Evolutionary conservation across 1,140 invertebrate genomes (phyloP), one percentile per base, ranked within the genome.

Genomic region (Zelostemma sp.): DNA sequence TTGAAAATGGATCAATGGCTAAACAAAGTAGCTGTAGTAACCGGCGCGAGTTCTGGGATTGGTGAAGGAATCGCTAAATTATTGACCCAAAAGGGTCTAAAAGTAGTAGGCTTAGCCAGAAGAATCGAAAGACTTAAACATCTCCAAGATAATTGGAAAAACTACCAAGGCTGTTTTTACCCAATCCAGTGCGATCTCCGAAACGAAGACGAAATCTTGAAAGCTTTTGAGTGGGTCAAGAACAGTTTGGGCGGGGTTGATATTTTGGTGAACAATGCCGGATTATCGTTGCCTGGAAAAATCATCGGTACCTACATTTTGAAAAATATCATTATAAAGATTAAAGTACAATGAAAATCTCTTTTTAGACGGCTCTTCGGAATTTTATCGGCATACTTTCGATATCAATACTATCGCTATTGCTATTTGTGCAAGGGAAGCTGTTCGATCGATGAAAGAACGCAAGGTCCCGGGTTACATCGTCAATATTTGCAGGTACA

Each of bases 251-350:
- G 90, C 2, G 88, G 89, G 11, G 83, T 93, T 1, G 89, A 93
- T 73, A 82, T 94, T 1, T 83, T 93, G 41, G 83, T 95, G 18
- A 95, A 94, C 74, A 93, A 92, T 76, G 93, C 93, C 1, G 93
- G 91, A 1, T 73, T 89, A 0, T 68, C 85, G 4, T 59, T 75
- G 6, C 16, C 25, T 1, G 82, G 74, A 0, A 62, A 66, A 61
- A 87, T 74, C 46, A 74, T 55, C n/a, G 85, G 79, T 64, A 80
- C 21, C 8, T 25, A 3, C 21, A 25, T n/a, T n/a, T n/a, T n/a
- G n/a, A n/a, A n/a, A n/a, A n/a, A n/a, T n/a, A n/a, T n/a, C n/a
- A n/a, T n/a, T n/a, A n/a, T n/a, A n/a, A n/a, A n/a, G n/a, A n/a
- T n/a, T n/a, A n/a, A n/a, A n/a, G n/a, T n/a, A n/a, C n/a, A n/a